Evolutionary conservation across 1,140 invertebrate species (phyloP), one percentile per base, ranked within the genome.

Genomic region (Mylabris phalerata): DNA sequence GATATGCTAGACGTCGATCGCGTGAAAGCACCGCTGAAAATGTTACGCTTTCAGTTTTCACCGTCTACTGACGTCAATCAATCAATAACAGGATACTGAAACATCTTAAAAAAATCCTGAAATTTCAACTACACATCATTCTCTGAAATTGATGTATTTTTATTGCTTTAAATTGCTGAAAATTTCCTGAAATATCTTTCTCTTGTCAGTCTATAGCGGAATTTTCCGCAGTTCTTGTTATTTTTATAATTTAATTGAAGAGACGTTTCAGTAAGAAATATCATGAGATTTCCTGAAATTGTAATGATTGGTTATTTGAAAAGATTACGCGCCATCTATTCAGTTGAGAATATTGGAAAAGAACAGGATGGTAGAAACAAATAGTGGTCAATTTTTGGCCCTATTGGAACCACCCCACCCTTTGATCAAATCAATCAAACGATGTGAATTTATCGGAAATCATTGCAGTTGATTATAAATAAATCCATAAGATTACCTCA

Each of bases 341-440:
- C 55, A 38, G 59, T 61, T 64, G 51, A 64, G 59, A 62, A 57
- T 64, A 64, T 61, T 59, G 63, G 63, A 64, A 64, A 64, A 43
- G 56, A 61, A 55, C 60, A 64, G 63, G 63, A 48, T 43, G 7
- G 44, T 56, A 60, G 48, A 42, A 60, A 40, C 10, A 32, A 27
- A 10, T 10, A 38, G 25, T 7, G 54, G 55, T 51, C 5, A 9
- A 40, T 51, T 58, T 54, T 57, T 43, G 59, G 59, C 26, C 44
- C 48, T 13, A 50, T 51, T 47, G 9, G 48, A 24, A 24, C 26
- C 9, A 45, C 32, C 32, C 32, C 32, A 32, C 32, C 32, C 19
- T 19, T 19, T 2, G 19, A 32, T 7, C 32, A 32, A 4, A 32
- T 19, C 19, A 32, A 13, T 38, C 48, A 9, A 27, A 26, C 38